Base-by-base conservation (phyloP, 2,888 invertebrate species). In the Caenorhabditis japonica region DNA sequence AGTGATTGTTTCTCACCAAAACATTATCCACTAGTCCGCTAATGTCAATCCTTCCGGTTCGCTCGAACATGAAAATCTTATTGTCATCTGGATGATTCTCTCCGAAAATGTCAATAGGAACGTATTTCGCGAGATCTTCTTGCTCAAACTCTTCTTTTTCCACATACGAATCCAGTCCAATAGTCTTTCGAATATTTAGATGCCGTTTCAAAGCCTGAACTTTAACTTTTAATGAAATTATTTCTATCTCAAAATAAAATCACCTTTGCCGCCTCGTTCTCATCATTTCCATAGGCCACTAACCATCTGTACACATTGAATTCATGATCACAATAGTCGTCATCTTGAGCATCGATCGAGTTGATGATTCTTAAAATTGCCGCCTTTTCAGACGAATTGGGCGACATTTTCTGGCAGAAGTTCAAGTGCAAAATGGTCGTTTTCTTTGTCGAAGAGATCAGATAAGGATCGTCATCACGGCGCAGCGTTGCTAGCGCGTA, bases 231-330 rank as follows among this genome's bases (percentile, higher is more conserved):
- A n/a, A n/a, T n/a, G n/a, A n/a, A n/a, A n/a, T n/a, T n/a, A n/a
- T n/a, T n/a, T 55, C 3, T 12, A 23, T 34, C 34, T 10, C 19
- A n/a, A n/a, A 0, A 13, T 10, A 53, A 17, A 53, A 60, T 15
- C 15, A 82, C 80, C 69, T 74, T 75, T 10, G 74, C 72, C 4
- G 84, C 83, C 30, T 75, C 60, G 3, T 76, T 75, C 38, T 84
- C 75, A 56, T 85, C 76, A 7, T 78, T 77, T 21, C 75, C 76
- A 47, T 84, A 86, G 17, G 86, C 86, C 15, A 76, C 75, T 7
- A 80, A 49, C 86, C 86, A 86, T 51, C 86, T 70, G 36, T 83
- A 77, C 3, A 86, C 69, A 61, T 86, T 84, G 60, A 76, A 86
- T 19, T 66, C 73, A 44, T 82, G 79, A 38, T 62, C 44, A 46